Evolutionary conservation across 2,797 vertebrate genomes (phyloP).

Genomic region (Selene dorsalis): DNA sequence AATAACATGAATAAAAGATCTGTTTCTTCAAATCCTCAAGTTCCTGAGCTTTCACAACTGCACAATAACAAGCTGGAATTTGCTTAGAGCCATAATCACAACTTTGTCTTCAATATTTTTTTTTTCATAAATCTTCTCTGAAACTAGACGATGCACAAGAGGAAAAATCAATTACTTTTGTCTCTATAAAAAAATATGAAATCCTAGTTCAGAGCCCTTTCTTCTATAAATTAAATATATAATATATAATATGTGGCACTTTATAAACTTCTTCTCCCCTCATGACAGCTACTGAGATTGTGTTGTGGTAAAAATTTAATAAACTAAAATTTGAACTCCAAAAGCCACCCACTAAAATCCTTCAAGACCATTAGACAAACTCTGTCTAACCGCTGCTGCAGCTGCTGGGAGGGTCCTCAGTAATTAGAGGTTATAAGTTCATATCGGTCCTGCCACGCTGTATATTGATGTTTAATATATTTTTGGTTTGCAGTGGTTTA

Average conservation of each 20-base stretch:
- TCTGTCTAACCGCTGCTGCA: conserved; percentile 1
- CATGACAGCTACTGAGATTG: conserved; percentile 1
- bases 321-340: conserved; percentile 6
- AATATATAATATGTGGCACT: conserved; percentile 8
- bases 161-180: background rate
- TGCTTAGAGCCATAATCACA: conserved; percentile 22
- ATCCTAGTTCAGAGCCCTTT: background rate
- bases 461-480: conserved; percentile 62
- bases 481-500: conserved; percentile 64
- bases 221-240: conserved; percentile 13
- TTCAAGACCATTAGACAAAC: conserved; percentile 40
- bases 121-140: conserved; percentile 1
- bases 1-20: conserved; percentile 15
- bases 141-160: background rate
- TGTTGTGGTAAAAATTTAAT: conserved; percentile 40
- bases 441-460: conserved; percentile 33
- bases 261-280: background rate
- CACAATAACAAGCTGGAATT: conserved; percentile 14
- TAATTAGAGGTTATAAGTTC: conserved; percentile 50
- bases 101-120: conserved; percentile 9
- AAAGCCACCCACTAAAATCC: conserved; percentile 35
- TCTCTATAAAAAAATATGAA: conserved; percentile 1
- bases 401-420: conserved; percentile 34
- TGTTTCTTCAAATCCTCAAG: conserved; percentile 16
- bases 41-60: background rate